Evolutionary conservation across 2,888 invertebrate species (phyloP).

Genomic region (Cephonodes hylas): DNA sequence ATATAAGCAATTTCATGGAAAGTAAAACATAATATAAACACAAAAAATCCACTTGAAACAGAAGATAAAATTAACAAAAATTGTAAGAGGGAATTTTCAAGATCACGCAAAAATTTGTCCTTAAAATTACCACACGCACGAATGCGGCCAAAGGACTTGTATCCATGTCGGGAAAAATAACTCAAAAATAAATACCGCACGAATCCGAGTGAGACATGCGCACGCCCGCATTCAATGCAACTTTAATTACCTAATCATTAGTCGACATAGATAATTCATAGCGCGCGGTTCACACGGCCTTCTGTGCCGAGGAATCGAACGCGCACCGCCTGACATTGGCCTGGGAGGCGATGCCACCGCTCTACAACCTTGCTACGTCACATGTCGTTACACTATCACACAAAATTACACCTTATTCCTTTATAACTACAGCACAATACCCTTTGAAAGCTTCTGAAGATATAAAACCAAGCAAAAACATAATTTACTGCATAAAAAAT

Average conservation of each 20-base stretch:
- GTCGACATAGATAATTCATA: not conserved
- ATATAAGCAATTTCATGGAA: too few species aligned
- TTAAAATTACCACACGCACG: too few species aligned
- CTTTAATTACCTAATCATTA: not conserved
- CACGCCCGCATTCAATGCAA: not conserved
- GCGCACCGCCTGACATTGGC: conserved; percentile 6
- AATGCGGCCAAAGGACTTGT: too few species aligned
- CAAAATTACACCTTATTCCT: not conserved
- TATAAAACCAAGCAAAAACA: not conserved
- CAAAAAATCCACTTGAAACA: too few species aligned
- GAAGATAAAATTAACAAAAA: too few species aligned
- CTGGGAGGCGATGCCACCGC: not conserved
- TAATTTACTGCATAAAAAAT: not conserved
- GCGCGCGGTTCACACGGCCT: conserved; percentile 3
- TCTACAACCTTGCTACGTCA: not conserved
- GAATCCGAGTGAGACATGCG: not conserved
- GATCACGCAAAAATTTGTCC: too few species aligned
- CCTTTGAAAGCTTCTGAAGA: not conserved
- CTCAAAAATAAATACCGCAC: not conserved
- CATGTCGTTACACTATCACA: not conserved
- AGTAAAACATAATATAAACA: too few species aligned
- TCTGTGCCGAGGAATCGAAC: conserved; percentile 5
- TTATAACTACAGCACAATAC: not conserved
- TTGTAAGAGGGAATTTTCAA: too few species aligned
- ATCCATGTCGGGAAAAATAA: too few species aligned